phyloP scores from a whole-genome alignment of 2,797 vertebrate species.

The Pipistrellus nathusii region DNA sequence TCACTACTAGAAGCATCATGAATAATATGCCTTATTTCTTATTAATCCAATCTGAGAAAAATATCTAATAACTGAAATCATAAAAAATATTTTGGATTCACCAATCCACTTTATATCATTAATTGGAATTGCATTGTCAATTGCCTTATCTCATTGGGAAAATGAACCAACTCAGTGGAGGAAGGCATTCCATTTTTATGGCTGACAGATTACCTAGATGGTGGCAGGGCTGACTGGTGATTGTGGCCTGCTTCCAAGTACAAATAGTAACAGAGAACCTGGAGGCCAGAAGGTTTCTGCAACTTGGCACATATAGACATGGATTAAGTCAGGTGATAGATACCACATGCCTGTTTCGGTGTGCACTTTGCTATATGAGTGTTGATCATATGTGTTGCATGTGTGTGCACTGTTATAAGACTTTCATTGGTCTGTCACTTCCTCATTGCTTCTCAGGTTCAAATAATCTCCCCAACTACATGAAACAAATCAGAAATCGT shows the following conservation, averaged over 20 bases:
- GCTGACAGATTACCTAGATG: neutral
- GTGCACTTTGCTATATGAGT: neutral
- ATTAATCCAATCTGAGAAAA: constrained; percentile 35
- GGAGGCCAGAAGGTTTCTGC: neutral
- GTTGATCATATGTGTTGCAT: neutral
- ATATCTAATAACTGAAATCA: constrained; percentile 10
- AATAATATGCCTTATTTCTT: neutral
- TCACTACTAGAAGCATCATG: neutral
- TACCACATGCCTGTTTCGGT: neutral
- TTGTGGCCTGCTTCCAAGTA: neutral
- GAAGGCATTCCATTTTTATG: neutral
- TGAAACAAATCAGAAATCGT: neutral
- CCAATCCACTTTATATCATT: neutral
- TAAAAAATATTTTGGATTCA: constrained; percentile 30
- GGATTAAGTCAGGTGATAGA: neutral
- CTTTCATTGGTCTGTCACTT: neutral
- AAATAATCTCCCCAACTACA: neutral
- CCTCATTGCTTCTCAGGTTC: neutral
- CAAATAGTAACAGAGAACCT: neutral
- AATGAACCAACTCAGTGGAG: neutral
- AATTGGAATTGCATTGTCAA: neutral
- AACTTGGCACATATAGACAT: neutral
- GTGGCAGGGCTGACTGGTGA: neutral
- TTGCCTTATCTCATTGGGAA: neutral
- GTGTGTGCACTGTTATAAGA: neutral